Base-by-base conservation (phyloP, 2,113 vertebrate species). In the Tichodroma muraria region DNA sequence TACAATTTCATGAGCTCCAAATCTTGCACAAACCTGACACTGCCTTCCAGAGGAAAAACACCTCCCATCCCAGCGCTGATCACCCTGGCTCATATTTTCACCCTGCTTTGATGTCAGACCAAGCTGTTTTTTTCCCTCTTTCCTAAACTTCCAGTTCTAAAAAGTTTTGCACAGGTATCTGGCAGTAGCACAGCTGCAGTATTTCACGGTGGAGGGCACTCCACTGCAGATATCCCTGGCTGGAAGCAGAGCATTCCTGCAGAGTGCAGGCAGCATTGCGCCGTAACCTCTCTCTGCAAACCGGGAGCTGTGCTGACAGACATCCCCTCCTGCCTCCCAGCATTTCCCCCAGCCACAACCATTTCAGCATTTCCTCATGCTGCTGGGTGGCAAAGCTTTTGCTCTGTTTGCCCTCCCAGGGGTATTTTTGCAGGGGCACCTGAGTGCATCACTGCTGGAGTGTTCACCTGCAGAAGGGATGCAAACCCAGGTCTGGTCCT, bases 281-380 rank as follows among this genome's bases (percentile, higher is more conserved):
- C 4, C 0, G 3, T 15, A n/a, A 13, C 22, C 47, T 52, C 72
- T 59, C 2, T 19, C 44, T 1, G 1, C 10, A 45, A 8, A 11
- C 20, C 0, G 0, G 47, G 44, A 49, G 20, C 45, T 1, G 2
- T 7, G 42, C 63, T 11, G 12, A 7, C 37, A 4, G 7, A 12
- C 49, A 49, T 45, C 59, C 49, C 20, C 63, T 72, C 45, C 75
- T 49, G 49, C 57, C 70, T 38, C n/a, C 0, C 0, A 53, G 15
- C 44, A 2, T 21, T 44, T 79, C 14, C 47, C 53, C 37, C 30
- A 20, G 50, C 4, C 17, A 27, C 66, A 24, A 4, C 0, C 9
- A 17, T 13, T 57, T 21, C 59, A 21, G n/a, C 21, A 0, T 8
- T 45, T 42, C 53, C 24, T 73, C 37, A 50, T 0, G 1, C 70